Evolutionary conservation across 2,888 invertebrate species (phyloP), one percentile per base, ranked within the genome.

Genomic region (Alitta virens): DNA sequence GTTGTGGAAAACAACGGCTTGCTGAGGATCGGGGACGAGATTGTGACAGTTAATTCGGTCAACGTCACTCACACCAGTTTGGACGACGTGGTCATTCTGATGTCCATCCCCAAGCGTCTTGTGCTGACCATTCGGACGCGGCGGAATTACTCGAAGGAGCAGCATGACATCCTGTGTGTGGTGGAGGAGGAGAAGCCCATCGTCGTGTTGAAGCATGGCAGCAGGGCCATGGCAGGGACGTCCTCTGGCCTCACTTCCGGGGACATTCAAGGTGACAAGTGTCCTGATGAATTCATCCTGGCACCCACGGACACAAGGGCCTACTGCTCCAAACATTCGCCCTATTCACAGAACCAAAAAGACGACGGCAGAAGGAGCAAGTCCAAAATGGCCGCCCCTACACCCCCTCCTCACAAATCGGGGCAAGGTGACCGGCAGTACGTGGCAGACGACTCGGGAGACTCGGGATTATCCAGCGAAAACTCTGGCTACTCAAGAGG

Each of bases 1-100:
- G 94, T 96, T 40, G 95, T 97, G 50, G 96, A 95, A 84, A 94
- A 95, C 84, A 95, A 95, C 80, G 96, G 97, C 60, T 94, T 97
- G 81, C 86, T 99, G 68, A 91, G 94, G 86, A 96, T 98, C 56
- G 97, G 97, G 52, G 98, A 99, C 84, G 98, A 99, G 86, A 97
- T 99, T 78, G 85, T 99, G 74, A 95, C 96, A 42, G 97, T 99
- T 63, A 99, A 99, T 84, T 86, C 96, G 78, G 98, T 99, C 71
- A 96, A 97, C 82, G 98, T 99, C 72, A 91, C 94, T 69, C 89
- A 92, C 77, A 98, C 98, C 96, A 94, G 94, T 71, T 86, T 99
- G 76, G 98, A 99, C 83, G 99, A 99, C 83, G 99, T 99, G 68
- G 99, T 99, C 72, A 94, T 98, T 78, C 94, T 98, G 76, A 97